Conservation (phyloP, 2,113 vertebrate species). For the Tenebrosternarchus preto region DNA sequence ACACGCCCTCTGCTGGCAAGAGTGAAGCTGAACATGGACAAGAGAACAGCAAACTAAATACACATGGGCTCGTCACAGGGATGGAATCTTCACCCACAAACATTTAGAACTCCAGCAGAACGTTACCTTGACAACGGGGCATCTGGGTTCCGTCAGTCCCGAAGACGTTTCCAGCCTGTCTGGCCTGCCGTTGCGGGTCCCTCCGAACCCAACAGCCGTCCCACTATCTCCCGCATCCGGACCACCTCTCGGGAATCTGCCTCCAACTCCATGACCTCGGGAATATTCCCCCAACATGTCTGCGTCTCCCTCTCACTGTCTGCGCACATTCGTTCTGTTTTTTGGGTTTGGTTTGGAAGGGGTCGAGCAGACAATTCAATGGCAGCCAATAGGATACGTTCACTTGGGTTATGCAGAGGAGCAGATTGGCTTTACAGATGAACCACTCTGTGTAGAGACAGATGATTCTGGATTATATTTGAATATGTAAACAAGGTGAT, state of each 20-base stretch:
- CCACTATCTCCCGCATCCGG: background rate
- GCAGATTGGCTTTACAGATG: too few relatives aligned
- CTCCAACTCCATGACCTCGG: background rate
- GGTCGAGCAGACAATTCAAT: background rate
- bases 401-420: too few relatives aligned
- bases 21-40: slow-evolving; percentile 36
- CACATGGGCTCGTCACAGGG: slow-evolving; percentile 1
- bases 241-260: background rate
- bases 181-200: background rate
- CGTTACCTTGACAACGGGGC: slow-evolving; percentile 7
- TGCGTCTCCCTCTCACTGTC: background rate
- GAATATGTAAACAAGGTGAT: too few relatives aligned
- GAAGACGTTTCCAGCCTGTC: background rate
- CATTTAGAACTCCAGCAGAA: slow-evolving; percentile 16
- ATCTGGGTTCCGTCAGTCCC: slow-evolving; percentile 15
- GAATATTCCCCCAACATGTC: too few relatives aligned
- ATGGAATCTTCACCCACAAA: slow-evolving; percentile 58
- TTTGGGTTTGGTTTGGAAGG: background rate
- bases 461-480: too few relatives aligned
- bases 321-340: background rate
- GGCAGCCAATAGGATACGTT: background rate
- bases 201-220: too few relatives aligned
- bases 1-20: slow-evolving; percentile 51
- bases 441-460: too few relatives aligned
- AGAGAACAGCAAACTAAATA: too few relatives aligned